Conservation (phyloP, 2,888 invertebrate species). For the Drosophila neutralis region DNA sequence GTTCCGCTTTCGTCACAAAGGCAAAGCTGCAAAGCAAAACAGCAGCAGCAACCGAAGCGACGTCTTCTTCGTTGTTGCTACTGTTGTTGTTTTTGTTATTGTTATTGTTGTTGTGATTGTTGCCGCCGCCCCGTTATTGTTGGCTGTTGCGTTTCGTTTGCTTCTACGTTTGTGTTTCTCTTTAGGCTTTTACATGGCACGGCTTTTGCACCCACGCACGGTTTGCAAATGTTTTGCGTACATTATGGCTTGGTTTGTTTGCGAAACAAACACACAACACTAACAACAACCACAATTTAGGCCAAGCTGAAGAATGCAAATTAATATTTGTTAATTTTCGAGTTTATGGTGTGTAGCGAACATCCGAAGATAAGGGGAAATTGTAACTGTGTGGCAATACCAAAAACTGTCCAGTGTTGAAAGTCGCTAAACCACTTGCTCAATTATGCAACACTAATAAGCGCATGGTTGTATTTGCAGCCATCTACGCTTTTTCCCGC, state of each 20-base stretch:
- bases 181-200: constrained; percentile 36
- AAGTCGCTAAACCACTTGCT: background rate
- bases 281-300: constrained; percentile 18
- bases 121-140: constrained; percentile 69
- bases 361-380: constrained; percentile 45
- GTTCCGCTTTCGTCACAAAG: constrained; percentile 60
- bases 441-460: constrained; percentile 16
- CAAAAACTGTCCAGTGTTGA: constrained; percentile 15
- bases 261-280: constrained; percentile 11
- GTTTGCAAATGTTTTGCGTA: constrained; percentile 20
- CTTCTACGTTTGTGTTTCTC: constrained; percentile 19
- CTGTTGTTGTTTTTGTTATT: constrained; percentile 24
- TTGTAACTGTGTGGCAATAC: constrained; percentile 40
- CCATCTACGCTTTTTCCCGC: background rate
- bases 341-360: constrained; percentile 28
- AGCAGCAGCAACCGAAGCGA: constrained; percentile 30
- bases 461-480: constrained; percentile 27
- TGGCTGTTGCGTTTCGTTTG: constrained; percentile 30
- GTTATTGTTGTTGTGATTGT: constrained; percentile 41
- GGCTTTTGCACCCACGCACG: constrained; percentile 37
- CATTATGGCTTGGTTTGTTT: constrained; percentile 26
- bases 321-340: constrained; percentile 37
- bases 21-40: constrained; percentile 43
- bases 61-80: constrained; percentile 20
- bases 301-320: constrained; percentile 16